These are phyloP conservation scores for Eulimnadia texana DNA, from an alignment of 1,140 invertebrate species.

Conservation along the genomic window DNA sequence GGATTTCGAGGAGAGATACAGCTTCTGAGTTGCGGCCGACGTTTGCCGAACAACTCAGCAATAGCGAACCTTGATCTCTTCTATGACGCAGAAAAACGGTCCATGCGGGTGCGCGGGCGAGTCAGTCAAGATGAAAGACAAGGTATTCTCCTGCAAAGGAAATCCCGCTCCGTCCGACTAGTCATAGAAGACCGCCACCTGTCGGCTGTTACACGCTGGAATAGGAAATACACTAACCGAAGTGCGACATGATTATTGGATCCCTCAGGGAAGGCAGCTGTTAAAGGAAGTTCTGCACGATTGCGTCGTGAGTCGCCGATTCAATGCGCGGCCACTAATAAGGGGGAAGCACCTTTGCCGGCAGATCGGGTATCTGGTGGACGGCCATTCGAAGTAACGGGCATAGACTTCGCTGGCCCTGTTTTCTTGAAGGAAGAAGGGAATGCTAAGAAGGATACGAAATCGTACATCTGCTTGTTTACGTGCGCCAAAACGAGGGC, in stretches of 20 bases:
- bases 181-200: not conserved
- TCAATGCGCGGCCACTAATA: not conserved
- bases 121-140: not conserved
- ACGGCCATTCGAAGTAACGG: conserved; percentile 26
- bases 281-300: conserved; percentile 1
- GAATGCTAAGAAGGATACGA: conserved; percentile 11
- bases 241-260: conserved; percentile 8
- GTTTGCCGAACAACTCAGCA: too few relatives aligned
- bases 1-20: too few relatives aligned
- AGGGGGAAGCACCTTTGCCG: conserved; percentile 21
- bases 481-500: conserved; percentile 20
- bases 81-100: not conserved
- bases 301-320: not conserved
- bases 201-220: not conserved
- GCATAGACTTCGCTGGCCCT: conserved; percentile 30
- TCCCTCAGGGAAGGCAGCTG: conserved; percentile 2
- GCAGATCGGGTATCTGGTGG: conserved; percentile 18
- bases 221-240: not conserved
- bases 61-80: too few relatives aligned
- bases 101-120: not conserved
- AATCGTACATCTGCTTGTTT: conserved; percentile 21
- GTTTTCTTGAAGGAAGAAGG: conserved; percentile 23
- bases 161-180: not conserved
- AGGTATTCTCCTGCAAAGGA: not conserved
- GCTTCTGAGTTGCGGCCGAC: too few relatives aligned